phyloP scores from a whole-genome alignment of 1,140 invertebrate species.

The Whitmania pigra region DNA sequence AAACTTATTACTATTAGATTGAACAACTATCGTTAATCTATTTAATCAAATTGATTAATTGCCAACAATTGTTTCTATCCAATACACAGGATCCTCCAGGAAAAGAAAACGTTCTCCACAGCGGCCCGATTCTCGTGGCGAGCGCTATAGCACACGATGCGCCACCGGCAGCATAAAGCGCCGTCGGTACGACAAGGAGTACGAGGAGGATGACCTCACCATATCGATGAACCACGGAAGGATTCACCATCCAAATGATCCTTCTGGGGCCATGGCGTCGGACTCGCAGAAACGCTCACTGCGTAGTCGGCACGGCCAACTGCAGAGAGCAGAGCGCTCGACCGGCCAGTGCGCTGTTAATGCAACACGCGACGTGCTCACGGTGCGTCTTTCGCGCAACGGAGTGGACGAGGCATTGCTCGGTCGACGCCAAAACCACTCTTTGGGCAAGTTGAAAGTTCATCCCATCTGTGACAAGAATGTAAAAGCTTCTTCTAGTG shows the following conservation, averaged over 20 bases:
- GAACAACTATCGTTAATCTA: neutral
- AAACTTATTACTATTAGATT: too few species aligned
- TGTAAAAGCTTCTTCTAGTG: neutral
- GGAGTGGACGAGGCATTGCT: too few species aligned
- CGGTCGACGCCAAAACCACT: too few species aligned
- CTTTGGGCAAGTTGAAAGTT: too few species aligned
- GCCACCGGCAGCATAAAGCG: conserved; percentile 23
- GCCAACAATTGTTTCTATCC: neutral
- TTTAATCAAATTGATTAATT: neutral
- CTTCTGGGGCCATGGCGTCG: neutral
- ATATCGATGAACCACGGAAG: conserved; percentile 17
- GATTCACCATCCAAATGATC: neutral
- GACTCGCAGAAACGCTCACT: too few species aligned
- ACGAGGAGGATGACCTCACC: conserved; percentile 16
- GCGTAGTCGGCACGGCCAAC: too few species aligned
- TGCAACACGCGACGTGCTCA: too few species aligned
- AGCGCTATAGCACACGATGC: conserved; percentile 16
- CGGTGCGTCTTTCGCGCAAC: too few species aligned
- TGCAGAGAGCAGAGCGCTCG: too few species aligned
- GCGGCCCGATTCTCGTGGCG: conserved; percentile 26
- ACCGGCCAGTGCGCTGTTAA: too few species aligned
- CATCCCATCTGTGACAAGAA: too few species aligned
- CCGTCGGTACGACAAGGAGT: conserved; percentile 16
- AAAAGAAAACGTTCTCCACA: conserved; percentile 17
- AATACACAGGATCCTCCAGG: neutral